Evolutionary conservation across 2,113 vertebrate genomes (phyloP).

Genomic region (Phalacrocorax brasilianus): DNA sequence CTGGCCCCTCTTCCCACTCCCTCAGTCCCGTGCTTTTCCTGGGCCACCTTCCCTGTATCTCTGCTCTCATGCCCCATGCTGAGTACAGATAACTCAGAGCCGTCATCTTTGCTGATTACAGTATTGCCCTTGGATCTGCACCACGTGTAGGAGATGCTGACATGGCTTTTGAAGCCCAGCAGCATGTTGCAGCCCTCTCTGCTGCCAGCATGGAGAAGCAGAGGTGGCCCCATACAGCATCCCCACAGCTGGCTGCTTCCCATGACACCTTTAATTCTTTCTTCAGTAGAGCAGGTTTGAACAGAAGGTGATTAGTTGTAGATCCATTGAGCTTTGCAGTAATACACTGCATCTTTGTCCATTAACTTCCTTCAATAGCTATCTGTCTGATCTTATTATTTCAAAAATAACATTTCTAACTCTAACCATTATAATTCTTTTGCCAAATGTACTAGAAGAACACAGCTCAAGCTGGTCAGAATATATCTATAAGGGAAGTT

Average conservation of each 20-base stretch:
- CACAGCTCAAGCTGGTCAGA: background rate
- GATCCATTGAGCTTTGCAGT: background rate
- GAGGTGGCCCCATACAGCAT: rapidly evolving
- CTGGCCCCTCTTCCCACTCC: background rate
- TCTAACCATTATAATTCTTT: background rate
- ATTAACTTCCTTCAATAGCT: background rate
- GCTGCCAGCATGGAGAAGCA: background rate
- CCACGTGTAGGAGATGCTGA: background rate
- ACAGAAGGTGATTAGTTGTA: background rate
- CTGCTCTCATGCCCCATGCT: background rate
- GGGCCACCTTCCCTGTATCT: background rate
- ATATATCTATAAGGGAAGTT: background rate
- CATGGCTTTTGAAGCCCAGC: background rate
- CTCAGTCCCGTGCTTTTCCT: background rate
- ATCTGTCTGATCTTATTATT: background rate
- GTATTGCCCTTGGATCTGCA: background rate
- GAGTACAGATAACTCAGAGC: background rate
- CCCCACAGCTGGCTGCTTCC: background rate
- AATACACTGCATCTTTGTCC: background rate
- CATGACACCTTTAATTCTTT: background rate
- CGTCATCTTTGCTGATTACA: background rate
- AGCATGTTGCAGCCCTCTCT: background rate
- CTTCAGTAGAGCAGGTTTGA: background rate
- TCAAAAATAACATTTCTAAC: background rate
- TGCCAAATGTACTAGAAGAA: background rate